These are phyloP conservation scores for Budorcas taxicolor DNA, from an alignment of 2,113 vertebrate species.

Conservation along the genomic window DNA sequence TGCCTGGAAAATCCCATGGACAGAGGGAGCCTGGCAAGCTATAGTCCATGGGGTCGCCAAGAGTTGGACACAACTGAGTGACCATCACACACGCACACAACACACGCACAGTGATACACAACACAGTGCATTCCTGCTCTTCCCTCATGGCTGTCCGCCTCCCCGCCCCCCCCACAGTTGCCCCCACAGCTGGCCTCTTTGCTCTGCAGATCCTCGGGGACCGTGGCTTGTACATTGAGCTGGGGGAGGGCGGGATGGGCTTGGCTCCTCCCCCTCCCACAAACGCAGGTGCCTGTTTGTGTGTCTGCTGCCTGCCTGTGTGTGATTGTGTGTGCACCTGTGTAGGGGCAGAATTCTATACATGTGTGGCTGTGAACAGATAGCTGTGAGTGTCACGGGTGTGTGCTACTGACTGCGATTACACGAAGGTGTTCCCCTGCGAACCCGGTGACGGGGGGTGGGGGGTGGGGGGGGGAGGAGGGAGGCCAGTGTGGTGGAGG, in stretches of 20 bases:
- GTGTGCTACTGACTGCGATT: background rate
- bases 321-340: background rate
- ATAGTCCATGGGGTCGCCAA: background rate
- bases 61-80: background rate
- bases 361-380: background rate
- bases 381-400: background rate
- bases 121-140: background rate
- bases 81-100: background rate
- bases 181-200: background rate
- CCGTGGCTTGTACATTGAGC: rapidly evolving
- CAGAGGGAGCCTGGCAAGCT: background rate
- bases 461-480: background rate
- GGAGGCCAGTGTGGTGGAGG: rapidly evolving
- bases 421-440: background rate
- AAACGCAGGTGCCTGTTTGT: background rate
- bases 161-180: background rate
- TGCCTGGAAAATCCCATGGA: background rate
- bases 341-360: background rate
- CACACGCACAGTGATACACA: background rate
- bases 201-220: background rate
- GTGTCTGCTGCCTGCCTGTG: background rate
- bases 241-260: too few relatives aligned
- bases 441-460: background rate
- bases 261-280: background rate
- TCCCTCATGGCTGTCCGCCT: rapidly evolving